Evolutionary conservation across 92 coral and sea anemone genomes (phyloP), one percentile per base, ranked within the genome.

Genomic region (Diadumene lineata): DNA sequence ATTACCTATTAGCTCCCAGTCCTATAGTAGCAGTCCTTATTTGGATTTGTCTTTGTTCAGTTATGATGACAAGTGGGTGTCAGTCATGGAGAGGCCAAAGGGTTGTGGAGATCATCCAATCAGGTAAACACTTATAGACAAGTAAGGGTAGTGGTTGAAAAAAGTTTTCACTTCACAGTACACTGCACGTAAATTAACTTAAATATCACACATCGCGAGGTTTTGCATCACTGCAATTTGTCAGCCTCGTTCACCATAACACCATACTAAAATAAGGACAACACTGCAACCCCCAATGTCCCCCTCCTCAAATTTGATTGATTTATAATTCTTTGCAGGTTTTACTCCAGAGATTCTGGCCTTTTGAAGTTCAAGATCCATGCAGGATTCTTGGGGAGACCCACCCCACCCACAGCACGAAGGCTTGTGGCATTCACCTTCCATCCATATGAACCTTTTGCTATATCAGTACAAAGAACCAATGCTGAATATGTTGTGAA

Each of bases 51-150:
- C 99, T 10, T 78, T 96, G 56, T 96, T 96, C 77, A 96, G 97
- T 50, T 96, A 96, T 77, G 99, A 96, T 63, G 99, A 96, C 70
- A 96, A 96, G 81, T 96, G 99, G 99, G 99, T 96, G 66, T 96
- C 99, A 1, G 99, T 96, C 32, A 96, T 96, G 99, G 99, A 96
- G 72, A 83, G 99, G 73, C 99, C 99, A 17, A 96, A 96, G 43
- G 99, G 97, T 21, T 96, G 99, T 77, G 99, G 99, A 56, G 99
- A 96, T 74, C 99, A 96, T 66, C 99, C 99, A 63, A 96, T 96
- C 76, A 89, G 99, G 99, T 96, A 33, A 60, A 70, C n/a, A n/a
- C n/a, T n/a, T n/a, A n/a, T n/a, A n/a, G n/a, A n/a, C n/a, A n/a
- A n/a, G n/a, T n/a, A n/a, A n/a, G n/a, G n/a, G n/a, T n/a, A n/a